A percentile compares a stretch with the other conserved stretches of the same genome.
phyloP scores from a whole-genome alignment of 2,888 invertebrate genomes.

The Cheilosia grossa region DNA sequence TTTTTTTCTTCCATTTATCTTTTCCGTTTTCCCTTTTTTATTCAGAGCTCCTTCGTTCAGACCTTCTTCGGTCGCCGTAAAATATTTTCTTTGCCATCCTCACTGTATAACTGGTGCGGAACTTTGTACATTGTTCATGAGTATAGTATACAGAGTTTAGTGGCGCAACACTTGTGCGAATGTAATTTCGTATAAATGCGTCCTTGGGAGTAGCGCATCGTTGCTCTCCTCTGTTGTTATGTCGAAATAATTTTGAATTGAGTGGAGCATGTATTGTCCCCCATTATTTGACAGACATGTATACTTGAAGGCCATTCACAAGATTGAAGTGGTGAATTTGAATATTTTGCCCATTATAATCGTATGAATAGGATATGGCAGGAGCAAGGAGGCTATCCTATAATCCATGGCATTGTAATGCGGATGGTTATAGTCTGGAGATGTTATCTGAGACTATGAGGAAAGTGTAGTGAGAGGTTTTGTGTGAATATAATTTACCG shows the following conservation, averaged over 20 bases:
- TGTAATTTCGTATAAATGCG: conserved; percentile 53
- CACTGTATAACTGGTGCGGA: neutral
- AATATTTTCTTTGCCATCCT: neutral
- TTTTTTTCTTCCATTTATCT: conserved; percentile 14
- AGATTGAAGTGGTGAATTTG: conserved; percentile 62
- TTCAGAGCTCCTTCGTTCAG: neutral
- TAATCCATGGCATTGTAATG: conserved; percentile 22
- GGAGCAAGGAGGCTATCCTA: neutral
- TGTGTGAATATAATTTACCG: conserved; percentile 9
- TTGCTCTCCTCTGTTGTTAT: conserved; percentile 40
- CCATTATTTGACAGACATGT: conserved; percentile 70
- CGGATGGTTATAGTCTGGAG: conserved; percentile 1
- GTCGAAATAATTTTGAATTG: conserved; percentile 72
- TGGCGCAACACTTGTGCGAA: conserved; percentile 12
- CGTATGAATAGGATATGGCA: neutral
- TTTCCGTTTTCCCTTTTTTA: conserved; percentile 35
- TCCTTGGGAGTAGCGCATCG: conserved; percentile 46
- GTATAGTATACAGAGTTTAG: neutral
- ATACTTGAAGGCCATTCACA: conserved; percentile 63
- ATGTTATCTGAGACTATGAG: conserved; percentile 15
- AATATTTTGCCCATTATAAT: conserved; percentile 52
- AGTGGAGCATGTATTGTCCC: conserved; percentile 69
- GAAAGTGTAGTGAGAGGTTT: conserved; percentile 4
- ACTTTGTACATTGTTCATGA: neutral
- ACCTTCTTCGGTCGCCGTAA: conserved; percentile 24